phyloP scores from a whole-genome alignment of 2,113 vertebrate species.

The Charadrius vociferus region DNA sequence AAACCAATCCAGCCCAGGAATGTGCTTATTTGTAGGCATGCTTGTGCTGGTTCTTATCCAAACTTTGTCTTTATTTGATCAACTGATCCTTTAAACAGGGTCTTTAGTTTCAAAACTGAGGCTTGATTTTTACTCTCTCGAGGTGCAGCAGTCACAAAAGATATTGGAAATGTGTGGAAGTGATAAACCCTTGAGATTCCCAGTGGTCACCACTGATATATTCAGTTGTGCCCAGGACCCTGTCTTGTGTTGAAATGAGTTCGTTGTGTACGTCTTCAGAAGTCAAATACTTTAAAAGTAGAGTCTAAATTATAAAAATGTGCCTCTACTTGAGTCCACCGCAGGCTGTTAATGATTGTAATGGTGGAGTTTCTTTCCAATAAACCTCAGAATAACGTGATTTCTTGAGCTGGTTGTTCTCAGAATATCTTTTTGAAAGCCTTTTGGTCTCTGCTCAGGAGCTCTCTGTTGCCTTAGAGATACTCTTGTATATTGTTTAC shows the following conservation, averaged over 20 bases:
- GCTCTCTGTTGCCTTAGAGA: constrained; percentile 60
- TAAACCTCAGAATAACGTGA: background rate
- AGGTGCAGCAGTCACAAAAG: background rate
- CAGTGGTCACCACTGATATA: background rate
- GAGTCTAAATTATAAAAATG: background rate
- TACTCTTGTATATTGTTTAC: constrained; percentile 21
- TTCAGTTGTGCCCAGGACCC: background rate
- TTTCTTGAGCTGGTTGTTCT: constrained; percentile 14
- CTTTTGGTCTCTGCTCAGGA: constrained; percentile 35
- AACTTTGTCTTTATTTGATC: background rate
- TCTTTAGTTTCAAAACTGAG: background rate
- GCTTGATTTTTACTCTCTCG: background rate
- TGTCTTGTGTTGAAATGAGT: background rate
- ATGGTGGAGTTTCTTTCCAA: background rate
- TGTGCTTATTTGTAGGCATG: background rate
- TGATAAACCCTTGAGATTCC: background rate
- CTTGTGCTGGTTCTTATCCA: background rate
- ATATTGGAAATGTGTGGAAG: background rate
- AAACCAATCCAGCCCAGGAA: background rate
- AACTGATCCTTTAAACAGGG: background rate
- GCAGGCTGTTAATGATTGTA: background rate
- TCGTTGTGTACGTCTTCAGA: background rate
- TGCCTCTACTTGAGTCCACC: background rate
- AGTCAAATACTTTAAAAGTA: background rate
- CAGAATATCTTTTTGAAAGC: background rate